A percentile compares a stretch with the other conserved stretches of the same genome.
Conservation (phyloP, 2,888 invertebrate genomes). For the Heteropelma amictum region DNA sequence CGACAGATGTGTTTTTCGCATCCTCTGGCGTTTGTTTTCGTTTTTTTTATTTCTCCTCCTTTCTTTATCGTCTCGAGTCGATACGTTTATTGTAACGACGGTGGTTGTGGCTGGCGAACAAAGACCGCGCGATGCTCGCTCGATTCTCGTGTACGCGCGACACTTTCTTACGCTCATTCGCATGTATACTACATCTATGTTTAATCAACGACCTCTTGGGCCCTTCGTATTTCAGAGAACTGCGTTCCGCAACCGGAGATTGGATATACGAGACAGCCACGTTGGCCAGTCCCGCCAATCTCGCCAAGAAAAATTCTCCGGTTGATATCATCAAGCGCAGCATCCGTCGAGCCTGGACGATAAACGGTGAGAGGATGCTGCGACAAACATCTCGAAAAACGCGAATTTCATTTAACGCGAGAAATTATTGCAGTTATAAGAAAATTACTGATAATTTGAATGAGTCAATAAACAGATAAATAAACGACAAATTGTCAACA, state of each 20-base stretch:
- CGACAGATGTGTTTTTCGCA: not conserved
- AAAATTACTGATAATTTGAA: too few relatives aligned
- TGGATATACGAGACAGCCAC: conserved; percentile 83
- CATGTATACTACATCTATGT: not conserved
- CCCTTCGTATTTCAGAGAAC: conserved; percentile 81
- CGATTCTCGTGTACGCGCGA: not conserved
- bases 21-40: not conserved
- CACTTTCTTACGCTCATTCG: too few relatives aligned
- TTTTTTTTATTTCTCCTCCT: not conserved
- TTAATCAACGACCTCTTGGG: conserved; percentile 9
- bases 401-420: too few relatives aligned
- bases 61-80: conserved; percentile 5
- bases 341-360: conserved; percentile 86
- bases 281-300: conserved; percentile 41
- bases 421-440: too few relatives aligned
- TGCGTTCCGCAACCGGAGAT: conserved; percentile 84
- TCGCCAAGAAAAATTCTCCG: conserved; percentile 79
- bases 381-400: not conserved
- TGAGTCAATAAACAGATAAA: not conserved
- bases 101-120: conserved; percentile 21
- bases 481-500: conserved; percentile 58
- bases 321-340: conserved; percentile 84
- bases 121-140: conserved; percentile 41
- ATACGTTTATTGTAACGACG: conserved; percentile 21
- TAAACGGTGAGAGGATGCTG: conserved; percentile 82